Evolutionary conservation across 1,140 invertebrate species (phyloP), one percentile per base, ranked within the genome.

Genomic region (Dendrolimus punctatus): DNA sequence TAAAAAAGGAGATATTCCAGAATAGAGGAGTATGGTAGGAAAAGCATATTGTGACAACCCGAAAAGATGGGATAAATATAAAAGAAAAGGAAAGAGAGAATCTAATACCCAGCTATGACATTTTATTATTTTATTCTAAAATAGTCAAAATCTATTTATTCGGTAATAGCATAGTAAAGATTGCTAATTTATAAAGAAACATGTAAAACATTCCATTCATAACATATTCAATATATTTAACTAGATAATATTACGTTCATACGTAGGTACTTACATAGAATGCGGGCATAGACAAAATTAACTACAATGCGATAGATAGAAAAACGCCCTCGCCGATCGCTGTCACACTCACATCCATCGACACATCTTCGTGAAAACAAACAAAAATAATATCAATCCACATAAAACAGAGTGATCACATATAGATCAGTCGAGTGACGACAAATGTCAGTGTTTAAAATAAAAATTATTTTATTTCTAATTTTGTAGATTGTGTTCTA

Each of bases 381-480:
- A 70, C 71, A 54, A 57, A 76, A 76, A 74, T 72, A 74, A 58
- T 54, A 56, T 58, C 40, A 36, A n/a, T 9, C 49, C 40, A 41
- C 40, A 10, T 38, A 40, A 57, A 56, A 61, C 57, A 72, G 64
- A 69, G 69, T 57, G 23, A 66, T 66, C 60, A 53, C 62, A 72
- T 71, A 71, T 68, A 62, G 58, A 58, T 62, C 40, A 52, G 55
- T 55, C 53, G 52, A 51, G 46, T 61, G 55, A 53, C 56, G 60
- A 64, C 56, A 68, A 68, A 57, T 67, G 64, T 64, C 60, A 58
- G 55, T 45, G 48, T 61, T 57, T 64, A 61, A 59, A 68, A 65
- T 62, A 57, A 65, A 48, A 57, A 55, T 42, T 47, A 39, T 44
- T 53, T 52, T 52, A 47, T 46, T 55, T 55, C 49, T 60, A 8